phyloP scores from a whole-genome alignment of 2,113 vertebrate genomes.

The Platichthys stellatus region DNA sequence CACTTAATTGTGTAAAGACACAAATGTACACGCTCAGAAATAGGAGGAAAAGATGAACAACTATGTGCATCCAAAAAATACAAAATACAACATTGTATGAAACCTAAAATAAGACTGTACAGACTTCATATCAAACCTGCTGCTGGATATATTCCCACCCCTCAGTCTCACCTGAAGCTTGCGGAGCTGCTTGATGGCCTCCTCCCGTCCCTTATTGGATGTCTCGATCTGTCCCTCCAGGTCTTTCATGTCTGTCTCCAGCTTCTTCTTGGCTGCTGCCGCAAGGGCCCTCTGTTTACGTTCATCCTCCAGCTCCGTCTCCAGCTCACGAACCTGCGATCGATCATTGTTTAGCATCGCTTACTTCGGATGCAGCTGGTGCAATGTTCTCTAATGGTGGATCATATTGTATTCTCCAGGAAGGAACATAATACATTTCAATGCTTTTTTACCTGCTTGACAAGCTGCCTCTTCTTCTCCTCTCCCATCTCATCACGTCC shows the following conservation, averaged over 20 bases:
- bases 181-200: slow-evolving; percentile 94
- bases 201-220: slow-evolving; percentile 88
- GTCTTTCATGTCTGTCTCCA: slow-evolving; percentile 94
- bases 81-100: neutral
- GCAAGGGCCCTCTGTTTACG: slow-evolving; percentile 88
- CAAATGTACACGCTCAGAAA: neutral
- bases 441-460: slow-evolving; percentile 87
- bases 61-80: neutral
- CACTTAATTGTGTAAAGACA: too few species aligned
- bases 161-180: slow-evolving; percentile 88
- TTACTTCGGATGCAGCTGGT: neutral
- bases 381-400: neutral
- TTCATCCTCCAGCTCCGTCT: slow-evolving; percentile 95
- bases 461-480: slow-evolving; percentile 92
- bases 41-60: neutral
- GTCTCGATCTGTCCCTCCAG: slow-evolving; percentile 92
- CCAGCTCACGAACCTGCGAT: slow-evolving; percentile 90
- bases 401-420: neutral
- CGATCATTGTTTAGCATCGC: neutral
- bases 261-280: slow-evolving; percentile 91
- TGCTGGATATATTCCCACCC: neutral
- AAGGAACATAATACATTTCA: neutral
- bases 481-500: slow-evolving; percentile 94
- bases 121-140: neutral
- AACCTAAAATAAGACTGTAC: neutral